Conservation (phyloP, 2,113 vertebrate genomes). For the Perca schrenkii region DNA sequence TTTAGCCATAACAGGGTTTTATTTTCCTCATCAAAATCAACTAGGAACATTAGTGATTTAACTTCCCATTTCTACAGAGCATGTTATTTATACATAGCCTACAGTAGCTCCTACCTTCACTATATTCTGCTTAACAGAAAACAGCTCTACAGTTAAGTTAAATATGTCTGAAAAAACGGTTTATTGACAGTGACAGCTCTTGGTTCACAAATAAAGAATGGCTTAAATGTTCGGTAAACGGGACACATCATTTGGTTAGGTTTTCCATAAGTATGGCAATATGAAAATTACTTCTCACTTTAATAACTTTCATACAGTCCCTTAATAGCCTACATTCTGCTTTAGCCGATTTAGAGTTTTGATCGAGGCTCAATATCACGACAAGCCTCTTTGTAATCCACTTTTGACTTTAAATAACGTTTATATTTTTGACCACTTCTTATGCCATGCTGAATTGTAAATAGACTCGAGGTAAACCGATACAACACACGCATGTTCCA, state of each 20-base stretch:
- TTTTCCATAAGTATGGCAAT: too few species aligned
- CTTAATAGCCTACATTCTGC: not conserved
- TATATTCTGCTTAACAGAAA: not conserved
- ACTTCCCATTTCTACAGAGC: not conserved
- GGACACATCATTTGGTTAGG: not conserved
- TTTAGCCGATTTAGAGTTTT: not conserved
- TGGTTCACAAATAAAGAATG: not conserved
- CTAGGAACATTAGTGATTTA: not conserved
- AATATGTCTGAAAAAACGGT: not conserved
- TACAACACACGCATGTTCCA: not conserved
- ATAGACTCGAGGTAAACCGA: conserved; percentile 1
- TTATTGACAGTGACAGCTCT: not conserved
- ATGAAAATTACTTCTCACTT: too few species aligned
- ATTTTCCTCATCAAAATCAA: not conserved
- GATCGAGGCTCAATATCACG: conserved; percentile 8
- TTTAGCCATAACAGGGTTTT: not conserved
- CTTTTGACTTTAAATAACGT: conserved; percentile 7
- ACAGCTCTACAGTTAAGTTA: not conserved
- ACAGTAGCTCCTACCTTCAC: not conserved
- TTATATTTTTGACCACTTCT: not conserved
- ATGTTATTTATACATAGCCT: not conserved
- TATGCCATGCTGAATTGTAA: not conserved
- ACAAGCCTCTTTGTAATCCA: conserved; percentile 31
- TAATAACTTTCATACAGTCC: not conserved
- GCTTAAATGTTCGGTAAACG: not conserved